phyloP scores from a whole-genome alignment of 2,888 invertebrate genomes.

The Dinocampus coccinellae region DNA sequence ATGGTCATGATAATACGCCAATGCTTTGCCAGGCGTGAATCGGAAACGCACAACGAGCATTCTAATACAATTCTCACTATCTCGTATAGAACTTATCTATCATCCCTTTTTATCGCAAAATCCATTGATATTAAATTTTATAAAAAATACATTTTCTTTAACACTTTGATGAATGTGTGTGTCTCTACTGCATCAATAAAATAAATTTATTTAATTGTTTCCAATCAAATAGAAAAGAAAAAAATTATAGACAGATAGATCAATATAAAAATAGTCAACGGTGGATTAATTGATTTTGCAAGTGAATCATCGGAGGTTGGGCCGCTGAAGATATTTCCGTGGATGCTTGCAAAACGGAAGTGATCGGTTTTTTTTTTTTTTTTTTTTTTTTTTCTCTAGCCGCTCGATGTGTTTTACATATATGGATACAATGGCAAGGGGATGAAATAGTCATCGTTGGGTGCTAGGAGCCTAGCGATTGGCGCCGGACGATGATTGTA shows the following conservation, averaged over 20 bases:
- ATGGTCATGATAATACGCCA: constrained; percentile 65
- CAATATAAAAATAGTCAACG: not conserved
- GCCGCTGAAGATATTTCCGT: constrained; percentile 18
- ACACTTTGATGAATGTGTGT: not conserved
- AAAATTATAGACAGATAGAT: not conserved
- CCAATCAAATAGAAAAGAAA: not conserved
- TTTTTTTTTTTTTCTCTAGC: constrained; percentile 20
- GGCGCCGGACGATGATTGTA: constrained; percentile 44
- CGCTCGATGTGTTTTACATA: constrained; percentile 24
- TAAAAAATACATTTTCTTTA: constrained; percentile 25
- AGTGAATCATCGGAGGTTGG: constrained; percentile 14
- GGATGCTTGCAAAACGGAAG: constrained; percentile 32
- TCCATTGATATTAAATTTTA: not conserved
- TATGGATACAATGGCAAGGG: not conserved
- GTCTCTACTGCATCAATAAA: not conserved
- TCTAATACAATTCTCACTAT: not conserved
- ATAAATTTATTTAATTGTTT: no score
- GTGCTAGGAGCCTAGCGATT: constrained; percentile 26
- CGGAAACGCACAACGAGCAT: constrained; percentile 22
- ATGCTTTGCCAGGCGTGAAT: constrained; percentile 47
- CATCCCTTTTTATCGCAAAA: not conserved
- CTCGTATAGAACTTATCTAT: not conserved
- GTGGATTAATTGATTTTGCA: constrained; percentile 1
- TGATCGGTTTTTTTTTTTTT: constrained; percentile 28
- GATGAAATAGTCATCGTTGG: not conserved